Evolutionary conservation across 2,113 vertebrate genomes (phyloP).

Genomic region (Muscicapa adusta): DNA sequence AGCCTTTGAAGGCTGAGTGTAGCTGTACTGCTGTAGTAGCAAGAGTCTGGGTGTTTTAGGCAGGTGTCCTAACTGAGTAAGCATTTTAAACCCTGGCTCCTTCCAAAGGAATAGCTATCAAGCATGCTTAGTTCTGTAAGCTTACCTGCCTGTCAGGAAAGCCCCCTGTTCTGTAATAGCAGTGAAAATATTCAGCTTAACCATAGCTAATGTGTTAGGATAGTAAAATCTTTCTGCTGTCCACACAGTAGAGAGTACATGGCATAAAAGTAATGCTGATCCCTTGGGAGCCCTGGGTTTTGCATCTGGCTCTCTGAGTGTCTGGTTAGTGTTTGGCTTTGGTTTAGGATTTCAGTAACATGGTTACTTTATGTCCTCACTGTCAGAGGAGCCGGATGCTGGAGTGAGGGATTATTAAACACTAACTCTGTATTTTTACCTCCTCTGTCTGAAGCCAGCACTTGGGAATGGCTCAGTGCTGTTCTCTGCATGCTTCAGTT

Average conservation of each 20-base stretch:
- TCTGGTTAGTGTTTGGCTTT: background rate
- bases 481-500: background rate
- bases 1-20: background rate
- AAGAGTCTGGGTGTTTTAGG: background rate
- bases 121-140: background rate
- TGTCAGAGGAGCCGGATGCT: background rate
- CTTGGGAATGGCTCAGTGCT: background rate
- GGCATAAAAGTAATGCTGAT: background rate
- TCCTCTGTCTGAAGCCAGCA: background rate
- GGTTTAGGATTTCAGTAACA: background rate
- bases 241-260: background rate
- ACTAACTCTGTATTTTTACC: background rate
- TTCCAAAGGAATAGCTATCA: background rate
- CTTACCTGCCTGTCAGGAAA: background rate
- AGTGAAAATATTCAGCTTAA: background rate
- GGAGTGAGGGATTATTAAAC: background rate
- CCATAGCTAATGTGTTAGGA: background rate
- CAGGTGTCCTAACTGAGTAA: background rate
- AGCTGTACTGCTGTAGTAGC: background rate
- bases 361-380: background rate
- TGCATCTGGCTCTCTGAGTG: background rate
- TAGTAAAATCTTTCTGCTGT: background rate
- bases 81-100: background rate
- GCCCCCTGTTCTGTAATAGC: background rate
- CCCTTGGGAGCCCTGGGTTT: accelerated